Percentiles rank a stretch among this genome's conserved stretches.
phyloP scores from a whole-genome alignment of 2,113 vertebrate genomes.

The Tympanuchus pallidicinctus region DNA sequence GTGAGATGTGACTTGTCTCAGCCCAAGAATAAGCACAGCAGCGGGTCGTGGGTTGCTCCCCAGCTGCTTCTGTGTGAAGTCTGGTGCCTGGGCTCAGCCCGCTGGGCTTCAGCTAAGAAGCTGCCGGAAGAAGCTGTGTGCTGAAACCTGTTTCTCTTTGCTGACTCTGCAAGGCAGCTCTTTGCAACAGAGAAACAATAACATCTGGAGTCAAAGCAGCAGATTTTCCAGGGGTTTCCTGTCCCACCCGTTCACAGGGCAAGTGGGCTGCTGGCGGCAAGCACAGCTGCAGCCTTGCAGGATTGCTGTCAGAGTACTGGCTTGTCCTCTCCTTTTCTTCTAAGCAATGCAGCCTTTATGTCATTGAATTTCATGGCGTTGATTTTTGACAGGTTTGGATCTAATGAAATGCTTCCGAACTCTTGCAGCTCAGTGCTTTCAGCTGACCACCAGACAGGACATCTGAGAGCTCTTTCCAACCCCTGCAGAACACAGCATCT shows the following conservation, averaged over 20 bases:
- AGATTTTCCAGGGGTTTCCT: neutral
- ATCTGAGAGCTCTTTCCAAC: neutral
- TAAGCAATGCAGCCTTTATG: neutral
- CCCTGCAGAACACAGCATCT: too few species aligned
- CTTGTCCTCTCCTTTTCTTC: neutral
- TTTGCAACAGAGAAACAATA: neutral
- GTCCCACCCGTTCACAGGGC: too few species aligned
- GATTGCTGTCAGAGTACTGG: neutral
- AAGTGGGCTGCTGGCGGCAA: neutral
- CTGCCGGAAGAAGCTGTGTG: neutral
- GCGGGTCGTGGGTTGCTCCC: neutral
- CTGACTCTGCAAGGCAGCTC: neutral
- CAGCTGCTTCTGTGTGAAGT: neutral
- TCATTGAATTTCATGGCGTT: neutral
- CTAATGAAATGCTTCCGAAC: neutral
- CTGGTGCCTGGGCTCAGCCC: neutral
- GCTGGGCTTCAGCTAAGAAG: accelerated
- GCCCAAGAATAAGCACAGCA: neutral
- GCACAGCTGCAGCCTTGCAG: neutral
- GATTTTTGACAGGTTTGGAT: neutral
- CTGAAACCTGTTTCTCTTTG: neutral
- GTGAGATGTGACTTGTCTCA: neutral
- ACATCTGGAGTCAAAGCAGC: neutral
- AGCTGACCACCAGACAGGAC: neutral
- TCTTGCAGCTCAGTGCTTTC: neutral